Percentiles rank a stretch among this genome's conserved stretches.
phyloP scores from a whole-genome alignment of 2,113 vertebrate genomes.

The Heloderma charlesbogerti region DNA sequence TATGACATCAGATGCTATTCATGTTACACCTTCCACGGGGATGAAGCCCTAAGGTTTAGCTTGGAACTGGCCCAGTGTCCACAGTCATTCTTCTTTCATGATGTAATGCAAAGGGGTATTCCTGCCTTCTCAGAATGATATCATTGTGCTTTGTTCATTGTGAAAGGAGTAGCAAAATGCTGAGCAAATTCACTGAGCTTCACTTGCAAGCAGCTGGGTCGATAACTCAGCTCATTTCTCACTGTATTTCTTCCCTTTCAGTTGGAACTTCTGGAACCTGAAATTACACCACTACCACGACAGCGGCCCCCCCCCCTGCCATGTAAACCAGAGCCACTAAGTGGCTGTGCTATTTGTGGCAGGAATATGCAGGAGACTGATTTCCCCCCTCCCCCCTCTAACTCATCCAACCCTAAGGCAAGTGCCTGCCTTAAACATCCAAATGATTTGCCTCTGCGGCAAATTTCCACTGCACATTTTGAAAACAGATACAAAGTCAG shows the following conservation, averaged over 20 bases:
- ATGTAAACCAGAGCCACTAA: slow-evolving; percentile 42
- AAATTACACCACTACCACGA: slow-evolving; percentile 77
- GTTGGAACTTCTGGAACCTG: slow-evolving; percentile 83
- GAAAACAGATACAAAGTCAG: slow-evolving; percentile 47
- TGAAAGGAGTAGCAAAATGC: slow-evolving; percentile 10
- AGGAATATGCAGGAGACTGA: slow-evolving; percentile 36
- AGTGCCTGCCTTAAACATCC: slow-evolving; percentile 59
- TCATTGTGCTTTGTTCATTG: not conserved
- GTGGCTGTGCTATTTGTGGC: slow-evolving; percentile 40
- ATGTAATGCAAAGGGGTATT: not conserved
- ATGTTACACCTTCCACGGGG: not conserved
- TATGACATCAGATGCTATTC: not conserved
- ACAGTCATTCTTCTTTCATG: not conserved
- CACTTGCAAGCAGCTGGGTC: not conserved
- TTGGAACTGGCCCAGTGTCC: not conserved
- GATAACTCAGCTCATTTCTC: slow-evolving; percentile 61
- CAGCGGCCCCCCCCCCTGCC: slow-evolving; percentile 32
- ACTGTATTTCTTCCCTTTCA: slow-evolving; percentile 78
- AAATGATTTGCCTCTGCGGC: slow-evolving; percentile 58
- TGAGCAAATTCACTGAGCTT: not conserved
- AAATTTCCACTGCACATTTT: slow-evolving; percentile 16
- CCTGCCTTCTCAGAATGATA: not conserved
- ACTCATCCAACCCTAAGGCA: slow-evolving; percentile 53
- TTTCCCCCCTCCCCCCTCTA: slow-evolving; percentile 29
- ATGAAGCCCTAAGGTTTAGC: not conserved